Evolutionary conservation across 2,113 vertebrate genomes (phyloP).

Genomic region (Myanophis thanlyinensis): DNA sequence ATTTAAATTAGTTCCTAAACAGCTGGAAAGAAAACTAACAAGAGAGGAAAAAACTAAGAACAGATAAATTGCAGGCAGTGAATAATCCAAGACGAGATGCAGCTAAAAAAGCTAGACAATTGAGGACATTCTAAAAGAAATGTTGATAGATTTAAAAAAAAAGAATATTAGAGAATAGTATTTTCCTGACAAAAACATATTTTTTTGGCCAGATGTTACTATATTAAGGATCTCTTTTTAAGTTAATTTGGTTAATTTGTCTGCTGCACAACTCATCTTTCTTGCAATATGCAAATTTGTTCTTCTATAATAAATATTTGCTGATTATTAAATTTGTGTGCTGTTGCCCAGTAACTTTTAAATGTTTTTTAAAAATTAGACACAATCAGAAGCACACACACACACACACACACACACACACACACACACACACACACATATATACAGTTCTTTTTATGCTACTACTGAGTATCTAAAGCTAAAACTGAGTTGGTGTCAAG

Average conservation of each 20-base stretch:
- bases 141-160: background rate
- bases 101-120: background rate
- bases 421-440: no score
- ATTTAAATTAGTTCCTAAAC: constrained; percentile 42
- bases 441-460: background rate
- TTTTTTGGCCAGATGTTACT: background rate
- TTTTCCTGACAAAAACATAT: background rate
- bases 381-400: background rate
- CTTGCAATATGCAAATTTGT: background rate
- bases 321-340: background rate
- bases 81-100: constrained; percentile 7
- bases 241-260: background rate
- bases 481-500: background rate
- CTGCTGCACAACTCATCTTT: background rate
- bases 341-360: background rate
- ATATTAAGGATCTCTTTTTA: background rate
- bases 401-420: no score
- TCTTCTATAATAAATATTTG: background rate
- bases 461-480: background rate
- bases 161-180: background rate
- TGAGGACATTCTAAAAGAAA: background rate
- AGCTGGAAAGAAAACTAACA: constrained; percentile 8
- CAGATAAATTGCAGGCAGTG: background rate
- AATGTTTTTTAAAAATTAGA: background rate
- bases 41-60: background rate